Evolutionary conservation across 1,140 invertebrate genomes (phyloP), one percentile per base, ranked within the genome.

Genomic region (Campoletis sonorensis): DNA sequence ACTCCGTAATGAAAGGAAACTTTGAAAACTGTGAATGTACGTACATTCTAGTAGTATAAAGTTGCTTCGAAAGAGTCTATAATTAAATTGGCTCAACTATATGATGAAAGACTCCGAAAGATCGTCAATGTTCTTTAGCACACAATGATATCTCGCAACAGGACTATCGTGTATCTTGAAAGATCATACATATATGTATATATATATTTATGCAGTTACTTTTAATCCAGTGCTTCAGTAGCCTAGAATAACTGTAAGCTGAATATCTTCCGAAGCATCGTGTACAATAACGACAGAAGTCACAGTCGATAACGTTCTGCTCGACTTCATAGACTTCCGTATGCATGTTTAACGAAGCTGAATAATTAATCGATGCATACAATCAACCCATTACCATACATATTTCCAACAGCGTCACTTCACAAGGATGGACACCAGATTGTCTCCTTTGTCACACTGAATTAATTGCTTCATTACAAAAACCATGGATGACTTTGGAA

Each of bases 351-450:
- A 82, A 82, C 79, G 70, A 79, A 37, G 64, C 77, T 45, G 81
- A 82, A 79, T 82, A 82, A 79, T 79, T 82, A 82, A 82, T 82
- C 78, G 78, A 82, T 82, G 72, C 64, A 64, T 70, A 79, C 58
- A 73, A 54, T 73, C 37, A 73, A 51, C 70, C 54, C 68, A 78
- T 81, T 81, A 81, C 68, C 73, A 81, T 81, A 71, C 40, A 45
- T 45, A 45, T 45, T 40, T 71, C 73, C n/a, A n/a, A 23, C 45
- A 71, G 73, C 61, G 77, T 79, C 72, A 82, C 81, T 21, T 54
- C 73, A 15, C 23, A 58, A 26, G 8, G 21, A 1, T 75, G 49
- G 49, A 33, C n/a, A 26, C 40, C 40, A 73, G 40, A 73, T 54
- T 54, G 18, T 18, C 18, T 54, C n/a, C 51, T 54, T 18, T 54